These are phyloP conservation scores for Bactericera cockerelli DNA, from an alignment of 1,140 invertebrate species.

Conservation along the genomic window DNA sequence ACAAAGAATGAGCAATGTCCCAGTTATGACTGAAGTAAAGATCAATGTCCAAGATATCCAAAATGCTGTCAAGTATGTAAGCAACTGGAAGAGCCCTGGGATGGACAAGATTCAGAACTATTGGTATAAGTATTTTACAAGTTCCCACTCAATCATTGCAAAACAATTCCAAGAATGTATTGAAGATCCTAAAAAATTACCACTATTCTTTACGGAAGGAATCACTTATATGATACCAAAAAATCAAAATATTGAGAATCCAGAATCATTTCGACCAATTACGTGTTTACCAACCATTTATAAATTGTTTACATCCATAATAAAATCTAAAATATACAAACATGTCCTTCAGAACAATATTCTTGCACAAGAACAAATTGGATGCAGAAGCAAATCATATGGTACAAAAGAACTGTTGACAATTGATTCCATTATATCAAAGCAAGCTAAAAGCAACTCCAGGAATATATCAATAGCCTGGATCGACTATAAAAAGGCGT, in stretches of 20 bases:
- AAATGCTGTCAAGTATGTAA: too few relatives aligned
- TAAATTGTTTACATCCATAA: conserved; percentile 14
- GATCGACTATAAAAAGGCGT: conserved; percentile 21
- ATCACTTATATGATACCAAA: not conserved
- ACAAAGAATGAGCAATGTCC: too few relatives aligned
- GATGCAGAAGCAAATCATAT: conserved; percentile 16
- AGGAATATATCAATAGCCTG: conserved; percentile 14
- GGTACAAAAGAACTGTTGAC: not conserved
- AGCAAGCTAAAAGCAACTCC: not conserved
- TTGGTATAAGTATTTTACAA: too few relatives aligned
- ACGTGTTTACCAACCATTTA: conserved; percentile 9
- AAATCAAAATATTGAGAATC: not conserved
- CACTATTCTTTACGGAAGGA: not conserved
- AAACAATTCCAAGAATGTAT: not conserved
- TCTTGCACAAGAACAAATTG: conserved; percentile 21
- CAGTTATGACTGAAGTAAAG: too few relatives aligned
- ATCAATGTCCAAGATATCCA: too few relatives aligned
- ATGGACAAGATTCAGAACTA: too few relatives aligned
- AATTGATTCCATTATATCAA: not conserved
- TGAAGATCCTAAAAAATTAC: not conserved
- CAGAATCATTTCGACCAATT: not conserved
- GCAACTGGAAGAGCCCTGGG: too few relatives aligned
- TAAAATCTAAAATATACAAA: not conserved
- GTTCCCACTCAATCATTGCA: too few relatives aligned
- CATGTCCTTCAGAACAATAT: conserved; percentile 16